Base-by-base conservation (phyloP, 1,140 invertebrate genomes). In the Trichonephila inaurata region DNA sequence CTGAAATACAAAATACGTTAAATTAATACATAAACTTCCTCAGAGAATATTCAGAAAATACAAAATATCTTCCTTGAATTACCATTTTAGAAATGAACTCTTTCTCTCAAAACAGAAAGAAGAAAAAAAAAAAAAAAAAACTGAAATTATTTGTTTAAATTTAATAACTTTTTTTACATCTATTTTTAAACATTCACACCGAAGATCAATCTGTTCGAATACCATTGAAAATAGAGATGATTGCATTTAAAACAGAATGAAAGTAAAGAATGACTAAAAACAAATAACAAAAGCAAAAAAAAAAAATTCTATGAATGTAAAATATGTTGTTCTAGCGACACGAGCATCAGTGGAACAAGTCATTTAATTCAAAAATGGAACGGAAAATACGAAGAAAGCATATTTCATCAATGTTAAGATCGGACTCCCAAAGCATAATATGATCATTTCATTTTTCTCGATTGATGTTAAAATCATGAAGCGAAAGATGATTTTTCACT, bases 221-320 rank as follows among this genome's bases (percentile, higher is more conserved):
- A 69, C n/a, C 8, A 69, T 7, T 3, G 66, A 69, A 24, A 69
- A 28, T 24, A 51, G 6, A 10, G 51, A 64, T 5, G 62, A 21
- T 21, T 77, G 28, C 16, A 18, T 77, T 77, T 77, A 77, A 77
- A 77, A 77, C 19, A 40, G 28, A 77, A 77, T 19, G 72, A 28
- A 19, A 5, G 33, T 5, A 19, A 77, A 40, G 72, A 40, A 33
- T 5, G 12, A 28, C 24, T 16, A 40, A 77, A 18, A 19, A 33
- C 72, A 77, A 33, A 33, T 10, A 0, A 28, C 28, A 28, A 28
- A 28, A 0, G 18, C 28, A 40, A 16, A 7, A 14, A 19, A 19
- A 14, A 77, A 33, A 77, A 77, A 33, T 40, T 40, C 72, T 40
- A 77, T 77, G 72, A 77, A 77, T 77, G 40, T 19, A 77, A 77